A percentile compares a stretch with the other conserved stretches of the same genome.
Evolutionary conservation across 2,113 vertebrate genomes (phyloP).

Genomic region (Varanus salvator): DNA sequence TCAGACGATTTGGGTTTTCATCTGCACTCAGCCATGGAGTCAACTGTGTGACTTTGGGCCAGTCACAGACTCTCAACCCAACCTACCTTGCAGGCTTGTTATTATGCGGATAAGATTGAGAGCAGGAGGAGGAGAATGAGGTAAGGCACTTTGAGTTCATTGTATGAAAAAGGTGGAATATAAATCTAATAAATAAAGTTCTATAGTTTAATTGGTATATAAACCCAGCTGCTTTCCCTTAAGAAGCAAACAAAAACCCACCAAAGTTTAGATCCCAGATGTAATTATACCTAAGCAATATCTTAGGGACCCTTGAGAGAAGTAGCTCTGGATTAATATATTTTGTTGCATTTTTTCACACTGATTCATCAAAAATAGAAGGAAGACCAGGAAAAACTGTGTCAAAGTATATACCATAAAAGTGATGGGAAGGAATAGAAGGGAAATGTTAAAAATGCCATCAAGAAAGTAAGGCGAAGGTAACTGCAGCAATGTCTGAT

Average conservation of each 20-base stretch:
- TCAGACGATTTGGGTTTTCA: too few relatives aligned
- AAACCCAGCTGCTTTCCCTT: neutral
- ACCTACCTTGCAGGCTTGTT: too few relatives aligned
- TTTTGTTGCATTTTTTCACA: conserved; percentile 27
- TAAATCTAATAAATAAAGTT: neutral
- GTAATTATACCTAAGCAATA: conserved; percentile 13
- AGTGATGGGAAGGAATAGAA: conserved; percentile 8
- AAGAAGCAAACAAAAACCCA: conserved; percentile 9
- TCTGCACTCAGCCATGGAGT: too few relatives aligned
- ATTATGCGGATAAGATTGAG: too few relatives aligned
- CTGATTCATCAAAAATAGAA: conserved; percentile 31
- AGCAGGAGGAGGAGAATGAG: too few relatives aligned
- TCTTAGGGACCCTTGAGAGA: neutral
- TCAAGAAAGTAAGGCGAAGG: conserved; percentile 56
- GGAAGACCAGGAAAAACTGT: conserved; percentile 32
- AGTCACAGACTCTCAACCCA: too few relatives aligned
- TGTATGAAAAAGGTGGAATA: too few relatives aligned
- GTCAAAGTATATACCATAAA: conserved; percentile 45
- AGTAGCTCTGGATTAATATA: conserved; percentile 23
- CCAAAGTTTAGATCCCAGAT: neutral
- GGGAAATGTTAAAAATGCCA: conserved; percentile 37
- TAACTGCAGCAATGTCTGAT: conserved; percentile 25
- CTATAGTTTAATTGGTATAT: neutral
- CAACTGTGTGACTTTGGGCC: too few relatives aligned
- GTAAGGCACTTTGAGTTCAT: too few relatives aligned